Percentiles rank a stretch among this genome's conserved stretches.
These are phyloP conservation scores for Nycticebus coucang DNA, from an alignment of 2,113 vertebrate species.

Conservation along the genomic window DNA sequence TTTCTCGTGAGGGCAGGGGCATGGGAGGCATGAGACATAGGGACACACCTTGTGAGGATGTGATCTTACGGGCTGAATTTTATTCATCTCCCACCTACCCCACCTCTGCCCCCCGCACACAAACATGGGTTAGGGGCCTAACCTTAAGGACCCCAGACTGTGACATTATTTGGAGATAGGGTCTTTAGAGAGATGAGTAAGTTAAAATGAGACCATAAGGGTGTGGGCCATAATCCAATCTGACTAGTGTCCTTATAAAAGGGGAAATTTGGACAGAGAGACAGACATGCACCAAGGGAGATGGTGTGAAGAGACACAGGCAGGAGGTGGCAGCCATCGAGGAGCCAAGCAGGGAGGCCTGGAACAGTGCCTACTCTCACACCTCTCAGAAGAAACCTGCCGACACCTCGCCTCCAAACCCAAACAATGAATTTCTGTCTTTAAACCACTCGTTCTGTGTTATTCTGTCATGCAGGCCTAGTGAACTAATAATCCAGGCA, in stretches of 20 bases:
- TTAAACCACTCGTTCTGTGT: not conserved
- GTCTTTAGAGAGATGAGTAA: constrained; percentile 1
- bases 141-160: not conserved
- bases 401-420: not conserved
- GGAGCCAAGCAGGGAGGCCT: not conserved
- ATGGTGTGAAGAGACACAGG: not conserved
- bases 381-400: not conserved
- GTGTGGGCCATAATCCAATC: not conserved
- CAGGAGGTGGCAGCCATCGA: not conserved
- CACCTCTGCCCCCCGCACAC: not conserved
- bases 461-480: not conserved
- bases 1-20: not conserved
- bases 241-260: not conserved
- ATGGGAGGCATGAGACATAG: not conserved
- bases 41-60: not conserved
- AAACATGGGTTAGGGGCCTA: not conserved
- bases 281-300: not conserved
- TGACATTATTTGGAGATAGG: not conserved
- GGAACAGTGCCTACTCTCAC: not conserved
- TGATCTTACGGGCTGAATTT: not conserved
- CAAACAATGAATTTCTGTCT: not conserved
- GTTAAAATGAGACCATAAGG: constrained; percentile 14
- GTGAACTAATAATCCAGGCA: not conserved
- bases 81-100: not conserved
- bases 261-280: not conserved